A percentile compares a stretch with the other conserved stretches of the same genome.
Evolutionary conservation across 2,888 invertebrate species (phyloP).

Genomic region (Ephialtes manifestator): DNA sequence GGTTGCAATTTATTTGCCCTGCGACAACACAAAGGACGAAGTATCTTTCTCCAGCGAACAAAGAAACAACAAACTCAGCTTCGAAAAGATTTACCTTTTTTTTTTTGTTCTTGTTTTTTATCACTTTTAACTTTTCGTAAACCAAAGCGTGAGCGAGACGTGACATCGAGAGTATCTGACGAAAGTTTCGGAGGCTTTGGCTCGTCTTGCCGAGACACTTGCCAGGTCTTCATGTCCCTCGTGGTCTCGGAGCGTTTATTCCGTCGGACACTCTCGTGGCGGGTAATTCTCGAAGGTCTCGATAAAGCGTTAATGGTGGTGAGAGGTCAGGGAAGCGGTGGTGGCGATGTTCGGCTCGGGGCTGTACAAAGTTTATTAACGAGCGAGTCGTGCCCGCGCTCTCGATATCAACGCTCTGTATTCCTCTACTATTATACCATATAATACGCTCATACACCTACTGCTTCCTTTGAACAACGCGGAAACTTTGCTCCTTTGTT

Average conservation of each 20-base stretch:
- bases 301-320: constrained; percentile 73
- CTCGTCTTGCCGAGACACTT: constrained; percentile 24
- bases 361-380: constrained; percentile 68
- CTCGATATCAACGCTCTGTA: constrained; percentile 31
- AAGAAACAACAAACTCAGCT: constrained; percentile 1
- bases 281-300: constrained; percentile 68
- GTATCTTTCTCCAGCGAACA: not conserved
- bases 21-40: not conserved
- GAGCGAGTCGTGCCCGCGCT: constrained; percentile 57
- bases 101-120: not conserved
- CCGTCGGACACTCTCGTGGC: constrained; percentile 39
- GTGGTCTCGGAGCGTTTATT: constrained; percentile 31
- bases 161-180: constrained; percentile 1
- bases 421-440: constrained; percentile 21
- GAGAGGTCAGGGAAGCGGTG: constrained; percentile 66
- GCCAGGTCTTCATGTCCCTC: constrained; percentile 12
- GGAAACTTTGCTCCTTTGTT: constrained; percentile 61
- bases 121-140: not conserved
- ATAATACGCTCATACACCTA: constrained; percentile 19
- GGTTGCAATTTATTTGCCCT: not conserved
- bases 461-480: constrained; percentile 36
- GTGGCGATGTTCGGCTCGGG: constrained; percentile 60
- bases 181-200: constrained; percentile 17
- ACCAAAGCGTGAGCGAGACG: not conserved
- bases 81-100: not conserved